A percentile compares a stretch with the other conserved stretches of the same genome.
Conservation (phyloP, 2,113 vertebrate species). For the Aleadryas rufinucha region DNA sequence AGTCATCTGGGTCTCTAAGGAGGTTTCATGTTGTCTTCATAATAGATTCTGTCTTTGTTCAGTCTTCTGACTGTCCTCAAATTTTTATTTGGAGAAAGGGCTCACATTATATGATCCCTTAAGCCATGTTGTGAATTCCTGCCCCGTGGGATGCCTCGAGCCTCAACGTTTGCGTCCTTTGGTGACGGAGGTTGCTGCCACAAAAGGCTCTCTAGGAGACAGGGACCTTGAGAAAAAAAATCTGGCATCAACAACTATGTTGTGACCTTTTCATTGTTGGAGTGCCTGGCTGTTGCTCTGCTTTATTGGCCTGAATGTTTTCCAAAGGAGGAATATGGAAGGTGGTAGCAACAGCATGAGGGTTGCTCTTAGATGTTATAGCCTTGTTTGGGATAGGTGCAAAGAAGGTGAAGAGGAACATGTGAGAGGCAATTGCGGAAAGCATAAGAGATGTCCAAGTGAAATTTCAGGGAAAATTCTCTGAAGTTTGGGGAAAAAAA, state of each 20-base stretch:
- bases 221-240: conserved; percentile 44
- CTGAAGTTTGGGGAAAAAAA: background rate
- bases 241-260: background rate
- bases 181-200: conserved; percentile 31
- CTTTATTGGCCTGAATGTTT: background rate
- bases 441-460: background rate
- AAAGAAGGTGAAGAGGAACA: background rate
- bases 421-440: background rate
- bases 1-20: conserved; percentile 5
- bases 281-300: background rate
- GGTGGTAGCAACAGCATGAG: background rate
- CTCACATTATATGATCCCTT: background rate
- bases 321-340: background rate
- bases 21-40: background rate
- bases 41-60: background rate
- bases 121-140: conserved; percentile 9
- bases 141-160: conserved; percentile 4
- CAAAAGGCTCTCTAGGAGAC: conserved; percentile 13
- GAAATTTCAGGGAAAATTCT: background rate
- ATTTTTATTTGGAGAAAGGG: conserved; percentile 7
- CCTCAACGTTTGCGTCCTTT: conserved; percentile 5
- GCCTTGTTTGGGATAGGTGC: background rate
- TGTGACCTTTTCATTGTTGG: background rate
- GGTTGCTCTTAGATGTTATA: background rate
- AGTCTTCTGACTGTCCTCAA: background rate